Evolutionary conservation across 2,797 vertebrate genomes (phyloP).

Genomic region (Coendou prehensilis): DNA sequence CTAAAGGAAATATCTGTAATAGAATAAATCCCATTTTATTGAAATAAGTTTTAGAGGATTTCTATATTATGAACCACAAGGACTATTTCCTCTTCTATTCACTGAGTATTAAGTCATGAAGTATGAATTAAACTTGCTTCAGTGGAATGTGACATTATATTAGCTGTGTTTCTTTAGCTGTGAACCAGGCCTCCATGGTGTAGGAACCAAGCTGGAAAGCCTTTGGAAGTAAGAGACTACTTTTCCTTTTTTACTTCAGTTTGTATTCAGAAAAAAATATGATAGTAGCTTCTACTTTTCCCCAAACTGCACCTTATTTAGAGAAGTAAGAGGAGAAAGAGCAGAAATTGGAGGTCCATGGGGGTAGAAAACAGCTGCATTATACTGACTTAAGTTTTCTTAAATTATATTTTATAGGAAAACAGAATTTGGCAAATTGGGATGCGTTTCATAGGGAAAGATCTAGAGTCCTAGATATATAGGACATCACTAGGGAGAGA

Average conservation of each 20-base stretch:
- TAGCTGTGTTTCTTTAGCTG: background rate
- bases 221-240: background rate
- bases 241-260: background rate
- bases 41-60: background rate
- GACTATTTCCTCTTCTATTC: background rate
- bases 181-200: background rate
- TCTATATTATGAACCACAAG: background rate
- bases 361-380: background rate
- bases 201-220: background rate
- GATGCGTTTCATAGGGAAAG: background rate
- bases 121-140: background rate
- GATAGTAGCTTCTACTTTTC: background rate
- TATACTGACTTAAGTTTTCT: background rate
- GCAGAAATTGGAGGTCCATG: background rate
- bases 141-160: background rate
- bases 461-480: background rate
- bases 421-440: background rate
- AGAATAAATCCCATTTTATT: background rate
- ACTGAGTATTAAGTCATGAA: background rate
- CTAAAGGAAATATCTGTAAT: background rate
- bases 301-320: background rate
- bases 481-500: background rate
- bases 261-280: background rate
- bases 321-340: background rate
- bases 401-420: background rate